Evolutionary conservation across 2,888 invertebrate species (phyloP).

Genomic region (Oconnorella tubifera): DNA sequence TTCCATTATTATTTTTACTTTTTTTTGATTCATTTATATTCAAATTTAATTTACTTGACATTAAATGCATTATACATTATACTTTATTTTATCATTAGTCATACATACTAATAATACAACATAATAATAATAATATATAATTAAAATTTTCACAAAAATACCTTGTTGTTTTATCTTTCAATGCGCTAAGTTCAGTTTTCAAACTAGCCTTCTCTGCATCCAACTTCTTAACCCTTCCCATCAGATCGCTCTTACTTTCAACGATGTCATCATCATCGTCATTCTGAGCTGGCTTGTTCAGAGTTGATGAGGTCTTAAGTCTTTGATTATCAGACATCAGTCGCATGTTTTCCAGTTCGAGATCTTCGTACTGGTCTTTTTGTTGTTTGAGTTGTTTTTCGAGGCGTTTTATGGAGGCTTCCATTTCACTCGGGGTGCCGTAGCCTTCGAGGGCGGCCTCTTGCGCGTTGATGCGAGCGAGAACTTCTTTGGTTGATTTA

Average conservation of each 20-base stretch:
- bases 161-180: not conserved
- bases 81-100: too few species aligned
- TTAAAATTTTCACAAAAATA: too few species aligned
- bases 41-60: too few species aligned
- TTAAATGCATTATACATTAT: too few species aligned
- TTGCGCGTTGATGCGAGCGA: not conserved
- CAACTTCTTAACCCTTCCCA: not conserved
- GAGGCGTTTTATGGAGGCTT: not conserved
- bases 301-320: conserved; percentile 1
- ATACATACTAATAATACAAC: too few species aligned
- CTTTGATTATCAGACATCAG: conserved; percentile 6
- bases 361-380: conserved; percentile 3
- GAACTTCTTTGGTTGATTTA: conserved; percentile 9
- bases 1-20: too few species aligned
- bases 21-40: too few species aligned
- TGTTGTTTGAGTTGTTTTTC: conserved; percentile 14
- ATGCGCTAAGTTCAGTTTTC: not conserved
- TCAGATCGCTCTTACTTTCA: not conserved
- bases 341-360: conserved; percentile 14
- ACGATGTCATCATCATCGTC: not conserved
- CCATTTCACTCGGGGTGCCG: not conserved
- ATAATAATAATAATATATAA: too few species aligned
- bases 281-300: not conserved
- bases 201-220: not conserved
- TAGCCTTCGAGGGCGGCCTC: not conserved